Evolutionary conservation across 2,797 vertebrate genomes (phyloP).

Genomic region (Coluber constrictor): DNA sequence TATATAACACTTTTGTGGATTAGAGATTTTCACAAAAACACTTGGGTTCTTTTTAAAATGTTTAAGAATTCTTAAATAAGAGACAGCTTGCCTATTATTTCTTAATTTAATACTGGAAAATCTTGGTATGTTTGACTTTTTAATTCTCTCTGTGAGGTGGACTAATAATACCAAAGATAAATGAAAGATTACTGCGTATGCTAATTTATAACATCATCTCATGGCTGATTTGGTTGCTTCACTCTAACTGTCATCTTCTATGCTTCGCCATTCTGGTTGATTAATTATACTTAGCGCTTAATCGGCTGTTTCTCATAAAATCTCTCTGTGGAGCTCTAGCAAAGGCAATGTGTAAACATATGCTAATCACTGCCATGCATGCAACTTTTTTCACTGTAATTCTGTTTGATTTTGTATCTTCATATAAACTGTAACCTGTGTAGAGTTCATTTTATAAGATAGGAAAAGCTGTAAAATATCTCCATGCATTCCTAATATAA

Average conservation of each 20-base stretch:
- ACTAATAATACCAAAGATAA: slow-evolving; percentile 13
- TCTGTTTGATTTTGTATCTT: neutral
- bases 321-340: neutral
- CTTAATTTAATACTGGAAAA: neutral
- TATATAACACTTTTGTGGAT: neutral
- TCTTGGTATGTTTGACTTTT: neutral
- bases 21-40: neutral
- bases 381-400: neutral
- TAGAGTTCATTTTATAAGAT: neutral
- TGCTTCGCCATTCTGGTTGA: slow-evolving; percentile 9
- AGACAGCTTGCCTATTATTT: neutral
- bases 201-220: slow-evolving; percentile 16
- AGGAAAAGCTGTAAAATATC: neutral
- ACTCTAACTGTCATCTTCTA: slow-evolving; percentile 8
- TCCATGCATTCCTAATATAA: neutral
- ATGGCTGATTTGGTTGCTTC: slow-evolving; percentile 20
- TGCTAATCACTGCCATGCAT: slow-evolving; percentile 6
- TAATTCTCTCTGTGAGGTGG: neutral
- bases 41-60: neutral
- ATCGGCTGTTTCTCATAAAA: slow-evolving; percentile 10
- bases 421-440: neutral
- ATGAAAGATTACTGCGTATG: neutral
- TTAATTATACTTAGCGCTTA: slow-evolving; percentile 18
- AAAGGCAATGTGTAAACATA: neutral
- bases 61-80: neutral